These are phyloP conservation scores for Tiaroga cobitis DNA, from an alignment of 2,797 vertebrate genomes.

Conservation along the genomic window DNA sequence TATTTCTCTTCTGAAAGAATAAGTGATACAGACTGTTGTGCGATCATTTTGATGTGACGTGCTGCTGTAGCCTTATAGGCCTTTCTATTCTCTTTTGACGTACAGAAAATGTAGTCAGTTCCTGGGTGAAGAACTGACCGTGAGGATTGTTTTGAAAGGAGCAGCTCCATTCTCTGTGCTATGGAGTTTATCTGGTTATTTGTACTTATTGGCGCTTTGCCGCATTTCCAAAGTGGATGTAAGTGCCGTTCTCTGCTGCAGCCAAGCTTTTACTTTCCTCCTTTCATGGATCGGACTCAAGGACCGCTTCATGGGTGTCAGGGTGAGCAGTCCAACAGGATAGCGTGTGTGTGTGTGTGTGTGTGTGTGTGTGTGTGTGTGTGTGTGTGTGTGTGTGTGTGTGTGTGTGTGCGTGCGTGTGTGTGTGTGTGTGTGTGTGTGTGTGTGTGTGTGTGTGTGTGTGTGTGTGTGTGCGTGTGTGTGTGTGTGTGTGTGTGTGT, in stretches of 20 bases:
- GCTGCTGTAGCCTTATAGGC: too few species aligned
- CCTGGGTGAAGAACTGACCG: slow-evolving; percentile 56
- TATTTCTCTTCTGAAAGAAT: not conserved
- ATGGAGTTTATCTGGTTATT: slow-evolving; percentile 62
- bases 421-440: too few species aligned
- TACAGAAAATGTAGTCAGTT: slow-evolving; percentile 59
- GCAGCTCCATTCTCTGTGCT: slow-evolving; percentile 62
- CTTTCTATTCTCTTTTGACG: not conserved
- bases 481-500: not conserved
- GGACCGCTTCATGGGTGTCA: slow-evolving; percentile 69
- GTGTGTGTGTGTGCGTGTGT: too few species aligned
- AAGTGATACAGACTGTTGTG: not conserved
- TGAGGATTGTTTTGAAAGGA: slow-evolving; percentile 53
- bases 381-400: too few species aligned
- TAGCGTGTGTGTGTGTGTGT: not conserved
- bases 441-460: not conserved
- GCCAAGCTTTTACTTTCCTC: slow-evolving; percentile 67
- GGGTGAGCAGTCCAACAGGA: slow-evolving; percentile 55
- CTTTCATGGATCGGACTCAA: slow-evolving; percentile 69
- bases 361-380: too few species aligned
- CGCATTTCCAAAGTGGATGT: slow-evolving; percentile 62
- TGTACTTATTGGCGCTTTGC: slow-evolving; percentile 64
- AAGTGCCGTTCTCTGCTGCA: slow-evolving; percentile 68
- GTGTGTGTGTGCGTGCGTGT: not conserved
- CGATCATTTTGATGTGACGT: not conserved